These are phyloP conservation scores for Alectoris magna DNA, from an alignment of 2,797 vertebrate genomes.

Conservation along the genomic window DNA sequence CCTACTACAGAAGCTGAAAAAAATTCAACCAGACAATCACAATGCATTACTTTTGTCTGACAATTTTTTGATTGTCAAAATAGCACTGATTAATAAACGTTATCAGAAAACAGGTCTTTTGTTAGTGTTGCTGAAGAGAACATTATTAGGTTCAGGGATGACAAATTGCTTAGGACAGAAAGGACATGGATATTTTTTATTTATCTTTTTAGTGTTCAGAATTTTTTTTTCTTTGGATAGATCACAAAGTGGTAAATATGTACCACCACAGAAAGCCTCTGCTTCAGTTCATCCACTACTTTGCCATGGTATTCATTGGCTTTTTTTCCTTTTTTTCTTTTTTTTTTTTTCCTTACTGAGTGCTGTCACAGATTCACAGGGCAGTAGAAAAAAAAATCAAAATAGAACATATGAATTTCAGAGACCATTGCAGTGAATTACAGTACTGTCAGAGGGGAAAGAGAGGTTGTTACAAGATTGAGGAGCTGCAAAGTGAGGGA, in stretches of 20 bases:
- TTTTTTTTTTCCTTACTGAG: neutral
- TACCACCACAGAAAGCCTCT: neutral
- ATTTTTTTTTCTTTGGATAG: neutral
- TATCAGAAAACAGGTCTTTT: neutral
- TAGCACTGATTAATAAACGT: constrained; percentile 5
- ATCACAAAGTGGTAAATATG: neutral
- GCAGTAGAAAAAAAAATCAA: neutral
- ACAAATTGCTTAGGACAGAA: neutral
- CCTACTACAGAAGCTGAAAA: neutral
- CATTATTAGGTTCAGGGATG: neutral
- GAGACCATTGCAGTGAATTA: neutral
- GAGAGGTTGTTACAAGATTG: neutral
- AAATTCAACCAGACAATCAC: neutral
- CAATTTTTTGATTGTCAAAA: neutral
- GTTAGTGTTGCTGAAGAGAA: neutral
- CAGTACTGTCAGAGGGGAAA: neutral
- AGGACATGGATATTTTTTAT: neutral
- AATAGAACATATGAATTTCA: neutral
- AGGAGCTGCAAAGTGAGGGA: no score
- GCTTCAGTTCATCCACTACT: neutral
- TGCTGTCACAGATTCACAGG: neutral
- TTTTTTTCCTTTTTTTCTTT: neutral
- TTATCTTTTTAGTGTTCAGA: neutral
- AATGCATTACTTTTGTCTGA: neutral
- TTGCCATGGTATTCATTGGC: fast-evolving